These are phyloP conservation scores for Eretmocerus hayati DNA, from an alignment of 2,888 invertebrate species.

Conservation along the genomic window DNA sequence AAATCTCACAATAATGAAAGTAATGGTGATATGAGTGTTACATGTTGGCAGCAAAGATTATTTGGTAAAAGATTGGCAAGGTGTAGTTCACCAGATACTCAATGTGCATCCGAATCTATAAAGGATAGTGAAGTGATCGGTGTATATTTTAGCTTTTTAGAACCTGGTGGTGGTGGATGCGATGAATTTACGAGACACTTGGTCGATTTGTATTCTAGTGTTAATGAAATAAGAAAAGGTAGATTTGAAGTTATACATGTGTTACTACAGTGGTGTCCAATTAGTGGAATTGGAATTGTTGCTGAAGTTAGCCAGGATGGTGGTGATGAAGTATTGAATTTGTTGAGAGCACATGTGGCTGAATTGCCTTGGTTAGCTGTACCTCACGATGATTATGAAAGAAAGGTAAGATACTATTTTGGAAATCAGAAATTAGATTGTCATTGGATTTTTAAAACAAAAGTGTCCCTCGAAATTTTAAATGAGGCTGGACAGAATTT, in stretches of 20 bases:
- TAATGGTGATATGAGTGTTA: slow-evolving; percentile 1
- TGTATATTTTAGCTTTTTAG: slow-evolving; percentile 65
- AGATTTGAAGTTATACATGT: slow-evolving; percentile 61
- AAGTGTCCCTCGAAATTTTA: too few relatives aligned
- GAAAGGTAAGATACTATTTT: slow-evolving; percentile 62
- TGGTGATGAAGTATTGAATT: slow-evolving; percentile 58
- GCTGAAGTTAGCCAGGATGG: too few relatives aligned
- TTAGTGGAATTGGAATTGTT: too few relatives aligned
- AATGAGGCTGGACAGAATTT: too few relatives aligned
- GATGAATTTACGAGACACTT: slow-evolving; percentile 63
- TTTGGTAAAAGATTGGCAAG: slow-evolving; percentile 41
- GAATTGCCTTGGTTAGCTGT: slow-evolving; percentile 67
- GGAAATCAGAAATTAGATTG: too few relatives aligned
- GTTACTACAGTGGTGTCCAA: slow-evolving; percentile 65
- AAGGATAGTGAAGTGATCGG: slow-evolving; percentile 49
- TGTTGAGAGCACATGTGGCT: slow-evolving; percentile 56
- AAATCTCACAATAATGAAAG: slow-evolving; percentile 11
- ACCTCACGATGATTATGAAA: slow-evolving; percentile 63
- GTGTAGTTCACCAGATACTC: slow-evolving; percentile 31
- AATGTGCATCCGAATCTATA: slow-evolving; percentile 9
- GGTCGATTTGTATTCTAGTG: slow-evolving; percentile 51
- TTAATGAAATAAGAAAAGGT: slow-evolving; percentile 41
- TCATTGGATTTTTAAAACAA: too few relatives aligned
- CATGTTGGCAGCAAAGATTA: slow-evolving; percentile 40
- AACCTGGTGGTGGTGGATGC: slow-evolving; percentile 57